Evolutionary conservation across 2,888 invertebrate species (phyloP).

Genomic region (Drosophila ustulata): DNA sequence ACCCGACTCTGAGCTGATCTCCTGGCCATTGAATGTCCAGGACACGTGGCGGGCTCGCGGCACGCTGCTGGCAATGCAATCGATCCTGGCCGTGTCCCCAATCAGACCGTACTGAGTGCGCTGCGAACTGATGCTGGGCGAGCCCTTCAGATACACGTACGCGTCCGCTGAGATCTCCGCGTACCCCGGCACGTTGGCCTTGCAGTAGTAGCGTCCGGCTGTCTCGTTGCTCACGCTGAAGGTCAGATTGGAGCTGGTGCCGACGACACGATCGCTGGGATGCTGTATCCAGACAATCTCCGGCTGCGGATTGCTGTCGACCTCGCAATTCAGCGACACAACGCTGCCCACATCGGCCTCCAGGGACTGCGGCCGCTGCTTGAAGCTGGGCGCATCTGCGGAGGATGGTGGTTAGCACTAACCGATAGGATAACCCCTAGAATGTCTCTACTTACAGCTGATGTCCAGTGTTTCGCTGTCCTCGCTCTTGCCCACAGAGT

Average conservation of each 20-base stretch:
- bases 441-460: slow-evolving; percentile 90
- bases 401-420: background rate
- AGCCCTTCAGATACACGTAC: slow-evolving; percentile 91
- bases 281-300: slow-evolving; percentile 96
- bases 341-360: slow-evolving; percentile 93
- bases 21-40: slow-evolving; percentile 94
- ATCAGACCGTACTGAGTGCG: slow-evolving; percentile 93
- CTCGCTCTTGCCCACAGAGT: slow-evolving; percentile 96
- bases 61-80: slow-evolving; percentile 95
- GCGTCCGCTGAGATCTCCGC: slow-evolving; percentile 93
- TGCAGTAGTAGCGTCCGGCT: slow-evolving; percentile 95
- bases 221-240: slow-evolving; percentile 91
- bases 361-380: slow-evolving; percentile 90
- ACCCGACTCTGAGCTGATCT: slow-evolving; percentile 90
- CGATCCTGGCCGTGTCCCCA: slow-evolving; percentile 93
- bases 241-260: slow-evolving; percentile 91
- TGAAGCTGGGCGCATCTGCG: slow-evolving; percentile 93
- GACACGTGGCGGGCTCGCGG: slow-evolving; percentile 94
- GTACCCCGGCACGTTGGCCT: slow-evolving; percentile 94
- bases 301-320: slow-evolving; percentile 95
- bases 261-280: slow-evolving; percentile 90
- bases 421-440: too few relatives aligned
- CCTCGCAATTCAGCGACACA: slow-evolving; percentile 93
- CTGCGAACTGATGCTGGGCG: slow-evolving; percentile 92
- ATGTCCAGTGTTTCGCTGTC: slow-evolving; percentile 94